Conservation (phyloP, 2,888 invertebrate genomes). For the Thelaira solivaga region DNA sequence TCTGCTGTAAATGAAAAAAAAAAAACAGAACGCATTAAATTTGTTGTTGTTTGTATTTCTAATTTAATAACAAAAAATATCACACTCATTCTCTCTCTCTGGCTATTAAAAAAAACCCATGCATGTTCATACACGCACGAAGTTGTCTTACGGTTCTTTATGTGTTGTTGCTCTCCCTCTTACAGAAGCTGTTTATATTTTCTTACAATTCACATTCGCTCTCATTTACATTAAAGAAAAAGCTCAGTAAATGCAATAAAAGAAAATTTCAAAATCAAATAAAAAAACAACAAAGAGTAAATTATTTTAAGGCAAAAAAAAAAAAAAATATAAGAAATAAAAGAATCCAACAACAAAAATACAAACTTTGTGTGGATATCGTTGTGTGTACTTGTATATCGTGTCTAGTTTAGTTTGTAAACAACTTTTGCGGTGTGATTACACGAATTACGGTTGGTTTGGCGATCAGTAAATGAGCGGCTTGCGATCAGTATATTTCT, state of each 20-base stretch:
- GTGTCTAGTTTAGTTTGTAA: conserved; percentile 55
- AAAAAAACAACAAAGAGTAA: too few relatives aligned
- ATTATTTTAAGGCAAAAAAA: too few relatives aligned
- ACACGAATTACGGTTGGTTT: conserved; percentile 39
- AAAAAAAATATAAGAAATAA: too few relatives aligned
- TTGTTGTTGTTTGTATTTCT: too few relatives aligned
- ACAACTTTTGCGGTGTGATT: conserved; percentile 56
- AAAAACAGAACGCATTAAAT: too few relatives aligned
- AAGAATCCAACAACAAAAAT: conserved; percentile 32
- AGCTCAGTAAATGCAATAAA: conserved; percentile 41
- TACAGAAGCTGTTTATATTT: conserved; percentile 21
- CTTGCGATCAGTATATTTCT: not conserved
- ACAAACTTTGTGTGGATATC: too few relatives aligned
- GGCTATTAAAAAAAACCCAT: too few relatives aligned
- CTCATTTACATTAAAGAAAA: conserved; percentile 4
- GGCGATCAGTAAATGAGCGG: conserved; percentile 2
- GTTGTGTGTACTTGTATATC: too few relatives aligned
- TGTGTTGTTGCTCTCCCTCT: not conserved
- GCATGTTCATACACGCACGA: not conserved
- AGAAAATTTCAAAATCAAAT: conserved; percentile 53
- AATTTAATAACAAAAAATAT: too few relatives aligned
- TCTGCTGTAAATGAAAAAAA: too few relatives aligned
- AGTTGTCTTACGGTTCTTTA: too few relatives aligned
- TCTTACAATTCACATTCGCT: not conserved
- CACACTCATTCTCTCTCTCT: too few relatives aligned